Evolutionary conservation across 2,888 invertebrate species (phyloP).

Genomic region (Rhyacophila evoluta): DNA sequence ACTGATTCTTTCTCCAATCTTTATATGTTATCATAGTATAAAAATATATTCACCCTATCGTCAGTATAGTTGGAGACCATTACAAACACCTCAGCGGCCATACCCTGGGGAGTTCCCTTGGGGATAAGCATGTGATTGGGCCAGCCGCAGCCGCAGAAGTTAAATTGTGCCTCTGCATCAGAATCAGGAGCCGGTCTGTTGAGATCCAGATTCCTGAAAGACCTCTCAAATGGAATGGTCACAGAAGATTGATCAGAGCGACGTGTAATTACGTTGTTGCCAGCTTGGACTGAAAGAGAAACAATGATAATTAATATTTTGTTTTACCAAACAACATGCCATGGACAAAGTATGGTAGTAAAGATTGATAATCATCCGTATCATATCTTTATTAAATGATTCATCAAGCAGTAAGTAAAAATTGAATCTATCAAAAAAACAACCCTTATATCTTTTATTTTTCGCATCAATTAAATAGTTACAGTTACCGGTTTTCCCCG

Average conservation of each 20-base stretch:
- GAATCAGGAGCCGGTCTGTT: conserved; percentile 71
- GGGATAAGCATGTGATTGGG: conserved; percentile 85
- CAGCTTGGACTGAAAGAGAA: conserved; percentile 71
- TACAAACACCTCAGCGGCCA: conserved; percentile 77
- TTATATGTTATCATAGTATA: too few species aligned
- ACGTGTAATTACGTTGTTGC: conserved; percentile 76
- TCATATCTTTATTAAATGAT: too few species aligned
- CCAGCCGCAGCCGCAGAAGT: conserved; percentile 92
- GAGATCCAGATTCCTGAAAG: conserved; percentile 78
- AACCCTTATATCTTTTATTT: too few species aligned
- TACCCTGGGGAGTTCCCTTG: conserved; percentile 77
- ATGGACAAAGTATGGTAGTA: too few species aligned
- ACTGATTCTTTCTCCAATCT: too few species aligned
- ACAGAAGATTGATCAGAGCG: conserved; percentile 80
- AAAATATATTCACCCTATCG: conserved; percentile 71
- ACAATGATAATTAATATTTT: not conserved
- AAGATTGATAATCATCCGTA: too few species aligned
- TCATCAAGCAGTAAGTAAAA: too few species aligned
- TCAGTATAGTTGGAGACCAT: conserved; percentile 82
- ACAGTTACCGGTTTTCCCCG: too few species aligned
- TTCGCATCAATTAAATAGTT: too few species aligned
- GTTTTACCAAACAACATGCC: too few species aligned
- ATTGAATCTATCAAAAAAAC: too few species aligned
- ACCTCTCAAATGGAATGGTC: conserved; percentile 85
- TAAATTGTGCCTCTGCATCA: conserved; percentile 71